Evolutionary conservation across 2,888 invertebrate genomes (phyloP).

Genomic region (Corbicula japonica): DNA sequence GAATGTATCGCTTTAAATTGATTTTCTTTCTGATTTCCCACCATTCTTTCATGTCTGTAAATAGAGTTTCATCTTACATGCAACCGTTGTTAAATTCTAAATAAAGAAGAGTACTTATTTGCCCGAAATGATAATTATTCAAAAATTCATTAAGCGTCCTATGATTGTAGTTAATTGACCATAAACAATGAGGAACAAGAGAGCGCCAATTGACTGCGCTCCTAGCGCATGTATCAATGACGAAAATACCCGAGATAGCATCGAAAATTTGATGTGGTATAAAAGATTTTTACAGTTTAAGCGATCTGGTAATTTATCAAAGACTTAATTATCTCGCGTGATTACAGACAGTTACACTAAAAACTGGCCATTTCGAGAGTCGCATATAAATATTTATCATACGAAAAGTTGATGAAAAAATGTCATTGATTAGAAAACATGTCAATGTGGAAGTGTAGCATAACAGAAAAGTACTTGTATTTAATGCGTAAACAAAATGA

Average conservation of each 20-base stretch:
- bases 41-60: conserved; percentile 6
- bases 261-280: conserved; percentile 11
- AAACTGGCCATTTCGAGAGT: conserved; percentile 14
- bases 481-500: neutral
- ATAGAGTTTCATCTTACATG: conserved; percentile 14
- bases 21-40: neutral
- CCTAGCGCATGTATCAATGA: conserved; percentile 35
- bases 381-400: neutral
- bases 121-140: conserved; percentile 20
- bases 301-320: conserved; percentile 45
- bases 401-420: conserved; percentile 13
- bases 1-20: neutral
- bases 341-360: conserved; percentile 12
- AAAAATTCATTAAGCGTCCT: conserved; percentile 27
- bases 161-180: conserved; percentile 48
- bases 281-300: conserved; percentile 16
- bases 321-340: conserved; percentile 38
- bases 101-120: conserved; percentile 14
- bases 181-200: conserved; percentile 45
- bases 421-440: neutral
- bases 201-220: conserved; percentile 9
- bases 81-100: conserved; percentile 14
- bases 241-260: conserved; percentile 20
- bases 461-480: neutral
- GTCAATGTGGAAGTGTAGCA: neutral